Percentiles rank a stretch among this genome's conserved stretches.
These are phyloP conservation scores for Hemiprocne comata DNA, from an alignment of 2,113 vertebrate genomes.

Conservation along the genomic window DNA sequence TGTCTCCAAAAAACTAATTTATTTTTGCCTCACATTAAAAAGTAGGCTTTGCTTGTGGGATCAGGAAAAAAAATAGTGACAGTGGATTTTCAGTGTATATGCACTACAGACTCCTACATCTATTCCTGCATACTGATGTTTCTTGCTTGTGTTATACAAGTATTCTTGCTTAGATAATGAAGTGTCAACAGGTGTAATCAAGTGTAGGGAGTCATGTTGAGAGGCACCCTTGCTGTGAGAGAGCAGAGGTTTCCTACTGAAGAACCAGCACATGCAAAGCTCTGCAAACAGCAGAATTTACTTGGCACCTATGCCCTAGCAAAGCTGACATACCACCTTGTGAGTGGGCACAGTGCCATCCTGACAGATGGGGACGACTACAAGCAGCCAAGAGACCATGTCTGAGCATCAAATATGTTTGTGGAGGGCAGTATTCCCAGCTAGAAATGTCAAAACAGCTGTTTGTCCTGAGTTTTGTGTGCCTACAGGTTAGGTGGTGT, in stretches of 20 bases:
- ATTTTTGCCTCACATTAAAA: not conserved
- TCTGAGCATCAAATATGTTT: slow-evolving; percentile 71
- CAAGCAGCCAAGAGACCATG: slow-evolving; percentile 70
- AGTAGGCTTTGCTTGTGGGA: not conserved
- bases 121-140: not conserved
- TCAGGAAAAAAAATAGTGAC: not conserved
- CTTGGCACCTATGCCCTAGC: slow-evolving; percentile 64
- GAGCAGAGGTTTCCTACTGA: slow-evolving; percentile 45
- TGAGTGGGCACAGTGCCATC: slow-evolving; percentile 70
- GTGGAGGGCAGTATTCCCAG: slow-evolving; percentile 64
- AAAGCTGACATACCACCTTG: slow-evolving; percentile 69
- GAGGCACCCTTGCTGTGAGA: slow-evolving; percentile 43
- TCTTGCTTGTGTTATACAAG: not conserved
- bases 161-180: not conserved
- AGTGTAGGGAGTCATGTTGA: not conserved
- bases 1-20: not conserved
- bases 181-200: slow-evolving; percentile 42
- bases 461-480: slow-evolving; percentile 51
- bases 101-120: not conserved
- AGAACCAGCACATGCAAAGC: slow-evolving; percentile 35
- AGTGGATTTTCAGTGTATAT: not conserved
- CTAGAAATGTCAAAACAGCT: slow-evolving; percentile 64
- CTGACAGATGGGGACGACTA: slow-evolving; percentile 68
- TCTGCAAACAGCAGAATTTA: slow-evolving; percentile 54
- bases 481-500: slow-evolving; percentile 20